Evolutionary conservation across 2,113 vertebrate genomes (phyloP).

Genomic region (Rhodinocichla rosea): DNA sequence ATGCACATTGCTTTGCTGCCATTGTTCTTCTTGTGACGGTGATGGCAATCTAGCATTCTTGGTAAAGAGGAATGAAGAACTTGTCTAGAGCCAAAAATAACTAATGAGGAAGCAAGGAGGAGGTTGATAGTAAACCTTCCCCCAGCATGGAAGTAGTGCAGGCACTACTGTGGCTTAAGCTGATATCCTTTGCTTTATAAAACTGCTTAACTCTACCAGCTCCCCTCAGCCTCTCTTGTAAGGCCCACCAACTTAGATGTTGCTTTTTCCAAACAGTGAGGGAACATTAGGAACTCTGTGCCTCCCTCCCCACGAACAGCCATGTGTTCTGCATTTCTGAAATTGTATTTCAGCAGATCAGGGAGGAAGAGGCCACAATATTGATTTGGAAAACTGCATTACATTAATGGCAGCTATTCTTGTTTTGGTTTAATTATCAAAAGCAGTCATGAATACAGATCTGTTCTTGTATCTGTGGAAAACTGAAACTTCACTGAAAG

Average conservation of each 20-base stretch:
- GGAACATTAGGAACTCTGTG: background rate
- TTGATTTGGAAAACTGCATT: conserved; percentile 53
- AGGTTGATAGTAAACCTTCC: conserved; percentile 3
- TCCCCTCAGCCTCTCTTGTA: background rate
- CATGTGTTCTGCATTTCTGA: background rate
- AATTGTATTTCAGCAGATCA: conserved; percentile 14
- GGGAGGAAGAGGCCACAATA: conserved; percentile 22
- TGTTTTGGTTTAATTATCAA: conserved; percentile 33
- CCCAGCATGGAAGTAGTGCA: background rate
- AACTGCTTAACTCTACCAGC: background rate
- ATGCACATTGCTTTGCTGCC: background rate
- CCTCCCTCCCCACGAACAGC: background rate
- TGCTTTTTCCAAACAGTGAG: background rate
- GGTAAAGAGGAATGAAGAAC: conserved; percentile 11
- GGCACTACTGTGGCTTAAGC: background rate
- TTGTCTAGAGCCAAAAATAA: conserved; percentile 1
- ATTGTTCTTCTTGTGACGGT: background rate
- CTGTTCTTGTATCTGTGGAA: background rate
- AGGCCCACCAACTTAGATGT: background rate
- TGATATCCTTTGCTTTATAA: background rate
- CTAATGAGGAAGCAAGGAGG: conserved; percentile 25
- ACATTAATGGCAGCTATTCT: conserved; percentile 22
- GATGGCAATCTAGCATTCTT: background rate
- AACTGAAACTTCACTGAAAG: conserved; percentile 17
- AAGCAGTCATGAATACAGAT: conserved; percentile 6